Evolutionary conservation across 2,888 invertebrate species (phyloP).

Genomic region (Heliconius erato): DNA sequence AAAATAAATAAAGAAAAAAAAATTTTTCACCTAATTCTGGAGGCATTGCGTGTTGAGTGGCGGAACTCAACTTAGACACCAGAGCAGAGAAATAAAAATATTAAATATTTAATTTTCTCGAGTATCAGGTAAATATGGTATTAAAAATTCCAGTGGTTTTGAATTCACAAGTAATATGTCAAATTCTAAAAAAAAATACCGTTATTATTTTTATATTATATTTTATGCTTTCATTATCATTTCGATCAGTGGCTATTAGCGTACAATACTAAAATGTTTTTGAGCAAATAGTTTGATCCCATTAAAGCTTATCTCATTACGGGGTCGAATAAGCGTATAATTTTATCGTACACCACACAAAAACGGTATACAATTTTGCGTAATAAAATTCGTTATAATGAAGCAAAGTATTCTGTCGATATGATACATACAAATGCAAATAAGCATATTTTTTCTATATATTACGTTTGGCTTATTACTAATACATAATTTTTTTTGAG

Average conservation of each 20-base stretch:
- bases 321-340: conserved; percentile 4
- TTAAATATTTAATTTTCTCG: too few species aligned
- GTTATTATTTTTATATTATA: background rate
- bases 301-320: conserved; percentile 13
- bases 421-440: background rate
- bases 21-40: too few species aligned
- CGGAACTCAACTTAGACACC: too few species aligned
- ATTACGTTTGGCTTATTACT: too few species aligned
- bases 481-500: too few species aligned
- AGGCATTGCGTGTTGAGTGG: too few species aligned
- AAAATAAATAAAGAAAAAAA: too few species aligned
- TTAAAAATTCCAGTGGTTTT: background rate
- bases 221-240: background rate
- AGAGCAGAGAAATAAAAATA: too few species aligned
- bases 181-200: background rate
- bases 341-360: conserved; percentile 18
- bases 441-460: background rate
- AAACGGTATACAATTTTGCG: background rate
- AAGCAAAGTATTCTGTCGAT: background rate
- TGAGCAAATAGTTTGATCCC: background rate
- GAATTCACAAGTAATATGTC: background rate
- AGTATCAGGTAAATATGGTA: too few species aligned
- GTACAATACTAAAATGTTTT: background rate
- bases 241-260: background rate
- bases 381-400: background rate